These are phyloP conservation scores for Euglossa dilemma DNA, from an alignment of 1,140 invertebrate species.

Conservation along the genomic window DNA sequence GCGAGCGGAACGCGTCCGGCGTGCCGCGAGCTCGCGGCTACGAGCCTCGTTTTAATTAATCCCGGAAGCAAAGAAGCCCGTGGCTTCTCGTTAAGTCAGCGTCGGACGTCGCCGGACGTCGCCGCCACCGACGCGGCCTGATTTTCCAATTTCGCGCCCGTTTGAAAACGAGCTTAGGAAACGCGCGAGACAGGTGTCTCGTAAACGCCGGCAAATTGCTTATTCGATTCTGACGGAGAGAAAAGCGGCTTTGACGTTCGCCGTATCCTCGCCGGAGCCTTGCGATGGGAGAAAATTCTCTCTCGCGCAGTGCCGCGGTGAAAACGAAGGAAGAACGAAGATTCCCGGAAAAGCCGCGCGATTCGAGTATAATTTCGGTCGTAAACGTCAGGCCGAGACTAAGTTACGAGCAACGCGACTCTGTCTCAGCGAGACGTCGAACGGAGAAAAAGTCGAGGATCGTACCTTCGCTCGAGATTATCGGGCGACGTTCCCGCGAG, in stretches of 20 bases:
- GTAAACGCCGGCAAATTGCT: constrained; percentile 22
- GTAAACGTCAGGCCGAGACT: not conserved
- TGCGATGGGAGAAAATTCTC: not conserved
- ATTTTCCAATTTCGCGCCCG: constrained; percentile 30
- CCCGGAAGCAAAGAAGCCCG: not conserved
- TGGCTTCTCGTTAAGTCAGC: not conserved
- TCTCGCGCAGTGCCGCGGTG: too few species aligned
- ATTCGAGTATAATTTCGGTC: not conserved
- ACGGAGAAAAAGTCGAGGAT: not conserved
- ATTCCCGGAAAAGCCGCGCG: not conserved
- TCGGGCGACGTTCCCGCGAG: not conserved
- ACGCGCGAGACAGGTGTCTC: not conserved
- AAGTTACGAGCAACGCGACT: not conserved
- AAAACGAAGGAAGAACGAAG: not conserved
- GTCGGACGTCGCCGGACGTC: not conserved
- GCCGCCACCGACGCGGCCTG: not conserved
- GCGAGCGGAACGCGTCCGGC: not conserved
- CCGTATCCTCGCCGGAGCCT: not conserved
- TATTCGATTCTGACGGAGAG: constrained; percentile 7
- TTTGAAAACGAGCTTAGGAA: not conserved
- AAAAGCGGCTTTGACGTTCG: constrained; percentile 12
- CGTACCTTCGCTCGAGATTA: constrained; percentile 5
- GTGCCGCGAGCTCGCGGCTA: not conserved
- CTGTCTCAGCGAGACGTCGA: not conserved
- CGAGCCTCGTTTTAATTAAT: not conserved